Percentiles rank a stretch among this genome's conserved stretches.
phyloP scores from a whole-genome alignment of 2,797 vertebrate species.

The Schizopygopsis pylzovi region DNA sequence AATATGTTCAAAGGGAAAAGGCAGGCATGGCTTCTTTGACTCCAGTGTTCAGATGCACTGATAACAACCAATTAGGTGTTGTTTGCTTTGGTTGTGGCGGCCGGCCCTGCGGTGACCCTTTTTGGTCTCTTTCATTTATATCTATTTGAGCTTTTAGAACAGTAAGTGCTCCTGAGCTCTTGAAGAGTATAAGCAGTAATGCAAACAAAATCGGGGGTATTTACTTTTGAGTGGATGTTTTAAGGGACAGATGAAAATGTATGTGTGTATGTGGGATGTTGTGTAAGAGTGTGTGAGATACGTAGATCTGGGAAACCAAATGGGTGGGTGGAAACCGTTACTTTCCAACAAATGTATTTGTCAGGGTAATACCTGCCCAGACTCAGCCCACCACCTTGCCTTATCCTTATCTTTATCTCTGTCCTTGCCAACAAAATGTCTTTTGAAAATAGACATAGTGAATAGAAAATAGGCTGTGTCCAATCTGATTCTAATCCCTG shows the following conservation, averaged over 20 bases:
- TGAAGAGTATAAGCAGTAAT: neutral
- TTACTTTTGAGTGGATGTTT: slow-evolving; percentile 26
- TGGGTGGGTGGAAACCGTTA: slow-evolving; percentile 8
- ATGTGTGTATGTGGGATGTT: slow-evolving; percentile 14
- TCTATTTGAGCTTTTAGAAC: slow-evolving; percentile 38
- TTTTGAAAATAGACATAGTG: too few relatives aligned
- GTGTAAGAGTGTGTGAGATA: slow-evolving; percentile 23
- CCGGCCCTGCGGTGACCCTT: slow-evolving; percentile 24
- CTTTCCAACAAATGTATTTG: slow-evolving; percentile 19
- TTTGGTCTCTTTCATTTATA: slow-evolving; percentile 34
- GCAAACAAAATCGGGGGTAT: slow-evolving; percentile 31
- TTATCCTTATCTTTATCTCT: neutral
- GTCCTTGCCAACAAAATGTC: slow-evolving; percentile 8
- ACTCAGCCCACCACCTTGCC: slow-evolving; percentile 9
- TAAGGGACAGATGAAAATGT: slow-evolving; percentile 18
- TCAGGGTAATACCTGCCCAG: slow-evolving; percentile 26
- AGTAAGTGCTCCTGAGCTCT: slow-evolving; percentile 33
- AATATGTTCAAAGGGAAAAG: slow-evolving; percentile 5
- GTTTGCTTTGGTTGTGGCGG: slow-evolving; percentile 18
- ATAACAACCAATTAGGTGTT: slow-evolving; percentile 35
- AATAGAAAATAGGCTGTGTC: neutral
- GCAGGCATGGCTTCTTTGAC: slow-evolving; percentile 19
- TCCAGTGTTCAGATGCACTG: slow-evolving; percentile 30
- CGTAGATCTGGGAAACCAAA: neutral
- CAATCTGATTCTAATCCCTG: neutral